Base-by-base conservation (phyloP, 92 coral and sea anemone species). In the Virgularia gustaviana region DNA sequence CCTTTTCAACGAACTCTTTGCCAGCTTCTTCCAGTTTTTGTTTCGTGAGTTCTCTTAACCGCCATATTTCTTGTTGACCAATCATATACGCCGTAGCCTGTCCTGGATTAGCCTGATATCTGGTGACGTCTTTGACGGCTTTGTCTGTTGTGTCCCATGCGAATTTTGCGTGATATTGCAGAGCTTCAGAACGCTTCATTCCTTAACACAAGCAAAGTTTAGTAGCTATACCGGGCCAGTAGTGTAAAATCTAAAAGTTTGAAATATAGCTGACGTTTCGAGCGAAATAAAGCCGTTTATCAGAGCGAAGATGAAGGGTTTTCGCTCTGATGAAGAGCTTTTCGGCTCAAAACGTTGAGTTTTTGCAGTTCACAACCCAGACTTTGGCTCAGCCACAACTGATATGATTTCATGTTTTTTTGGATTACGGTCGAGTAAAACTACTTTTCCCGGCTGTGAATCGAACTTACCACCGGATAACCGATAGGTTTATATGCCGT, bases 1-100 rank as follows among this genome's bases (percentile, higher is more conserved):
- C 99, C 44, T 83, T 75, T 61, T 89, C 99, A 49, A 77, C 81
- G 58, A 94, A 89, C 10, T 3, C 42, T 73, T 65, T 76, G 0
- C 79, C 83, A 25, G 57, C 65, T 38, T 43, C 82, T 37, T 86
- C 78, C 15, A 94, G 74, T 34, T 73, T 84, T 68, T 63, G 76
- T 51, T 73, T 72, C 30, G 99, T 87, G 18, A 65, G 85, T 64
- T 94, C 89, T 59, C 99, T 88, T 60, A 90, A 77, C 22, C 79
- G 58, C 99, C 96, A 89, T 11, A 94, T 94, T 29, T 77, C 83
- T 61, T 84, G 76, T 56, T 94, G 99, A 44, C 99, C 99, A 76
- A 94, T 89, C 99, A 89, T 94, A 68, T 94, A 94, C 9, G 99
- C 96, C n/a, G 90, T 85, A 53, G 99, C 99, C 81, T 94, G 99